Conservation (phyloP, 2,888 invertebrate genomes). For the Lepetodrilus schrolli region DNA sequence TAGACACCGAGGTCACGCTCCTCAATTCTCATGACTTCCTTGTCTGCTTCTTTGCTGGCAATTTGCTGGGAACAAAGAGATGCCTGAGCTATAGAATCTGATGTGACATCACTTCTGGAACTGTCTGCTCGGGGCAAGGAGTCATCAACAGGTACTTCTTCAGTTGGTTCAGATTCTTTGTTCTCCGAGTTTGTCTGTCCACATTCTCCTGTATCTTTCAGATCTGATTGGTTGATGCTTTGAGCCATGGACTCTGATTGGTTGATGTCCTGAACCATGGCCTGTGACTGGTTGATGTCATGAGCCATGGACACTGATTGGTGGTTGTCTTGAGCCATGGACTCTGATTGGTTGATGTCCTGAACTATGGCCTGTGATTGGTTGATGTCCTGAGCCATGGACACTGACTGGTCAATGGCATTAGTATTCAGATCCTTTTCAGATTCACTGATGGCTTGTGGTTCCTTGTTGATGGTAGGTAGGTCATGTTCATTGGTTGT, state of each 20-base stretch:
- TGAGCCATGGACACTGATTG: not conserved
- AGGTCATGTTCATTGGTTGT: too few relatives aligned
- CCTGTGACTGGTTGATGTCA: not conserved
- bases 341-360: not conserved
- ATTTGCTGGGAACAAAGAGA: too few relatives aligned
- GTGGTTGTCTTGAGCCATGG: not conserved
- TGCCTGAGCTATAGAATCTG: too few relatives aligned
- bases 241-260: too few relatives aligned
- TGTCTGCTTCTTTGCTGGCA: not conserved
- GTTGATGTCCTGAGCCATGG: not conserved
- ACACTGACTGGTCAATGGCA: too few relatives aligned
- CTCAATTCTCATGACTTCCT: not conserved
- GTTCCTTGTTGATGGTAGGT: too few relatives aligned
- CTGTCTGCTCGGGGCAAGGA: too few relatives aligned
- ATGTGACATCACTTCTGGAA: too few relatives aligned
- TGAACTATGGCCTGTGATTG: not conserved
- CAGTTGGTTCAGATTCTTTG: too few relatives aligned
- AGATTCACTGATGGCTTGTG: not conserved
- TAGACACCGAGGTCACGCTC: constrained; percentile 4
- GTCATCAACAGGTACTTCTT: not conserved
- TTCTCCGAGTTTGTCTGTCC: too few relatives aligned
- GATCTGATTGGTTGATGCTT: too few relatives aligned
- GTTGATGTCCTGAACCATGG: not conserved
- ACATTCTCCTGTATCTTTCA: too few relatives aligned
- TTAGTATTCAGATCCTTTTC: not conserved